A percentile compares a stretch with the other conserved stretches of the same genome.
Conservation (phyloP, 1,140 invertebrate genomes). For the Tetragnatha versicolor region DNA sequence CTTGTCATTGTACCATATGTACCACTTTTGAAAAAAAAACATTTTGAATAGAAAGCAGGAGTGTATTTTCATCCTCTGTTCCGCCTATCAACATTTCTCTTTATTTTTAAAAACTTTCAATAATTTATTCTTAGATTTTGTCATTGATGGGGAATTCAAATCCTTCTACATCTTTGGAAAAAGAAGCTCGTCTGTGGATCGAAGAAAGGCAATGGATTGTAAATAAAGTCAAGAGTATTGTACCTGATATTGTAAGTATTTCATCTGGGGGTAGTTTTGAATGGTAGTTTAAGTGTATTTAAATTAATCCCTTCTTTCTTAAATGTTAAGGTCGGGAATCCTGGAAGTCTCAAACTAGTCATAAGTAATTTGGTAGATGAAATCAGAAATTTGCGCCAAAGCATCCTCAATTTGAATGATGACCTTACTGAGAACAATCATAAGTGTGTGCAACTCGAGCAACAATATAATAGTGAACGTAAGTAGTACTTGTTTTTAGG, state of each 20-base stretch:
- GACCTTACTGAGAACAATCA: neutral
- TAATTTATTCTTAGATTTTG: constrained; percentile 30
- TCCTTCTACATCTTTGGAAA: neutral
- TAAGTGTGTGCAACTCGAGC: neutral
- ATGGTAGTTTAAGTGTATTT: no score
- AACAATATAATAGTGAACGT: neutral
- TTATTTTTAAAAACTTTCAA: no score
- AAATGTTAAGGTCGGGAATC: constrained; percentile 27
- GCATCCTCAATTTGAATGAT: neutral
- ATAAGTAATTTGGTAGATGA: constrained; percentile 25
- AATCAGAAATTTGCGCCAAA: neutral
- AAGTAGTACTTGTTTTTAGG: neutral
- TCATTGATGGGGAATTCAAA: constrained; percentile 15
- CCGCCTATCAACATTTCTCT: no score
- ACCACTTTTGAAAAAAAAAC: no score
- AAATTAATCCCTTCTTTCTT: no score
- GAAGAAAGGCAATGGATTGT: constrained; percentile 32
- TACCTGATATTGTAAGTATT: neutral
- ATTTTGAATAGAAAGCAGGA: no score
- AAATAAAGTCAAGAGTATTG: neutral
- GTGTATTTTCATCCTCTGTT: no score
- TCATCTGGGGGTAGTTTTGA: no score
- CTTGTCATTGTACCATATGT: no score
- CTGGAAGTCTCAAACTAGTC: neutral
- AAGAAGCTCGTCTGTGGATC: constrained; percentile 28